Conservation (phyloP, 2,113 vertebrate genomes). For the Etheostoma cragini region DNA sequence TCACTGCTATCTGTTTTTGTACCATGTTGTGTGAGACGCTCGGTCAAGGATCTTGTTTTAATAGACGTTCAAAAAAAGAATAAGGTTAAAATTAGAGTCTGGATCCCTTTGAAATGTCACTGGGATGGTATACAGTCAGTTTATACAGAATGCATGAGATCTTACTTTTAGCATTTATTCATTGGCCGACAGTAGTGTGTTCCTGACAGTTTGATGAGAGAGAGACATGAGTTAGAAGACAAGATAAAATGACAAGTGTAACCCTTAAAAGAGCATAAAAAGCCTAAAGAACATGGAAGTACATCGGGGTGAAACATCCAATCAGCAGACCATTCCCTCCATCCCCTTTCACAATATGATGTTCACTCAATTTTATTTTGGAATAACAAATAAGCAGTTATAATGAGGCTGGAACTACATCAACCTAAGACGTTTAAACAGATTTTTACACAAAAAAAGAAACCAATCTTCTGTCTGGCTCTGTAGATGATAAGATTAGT, state of each 20-base stretch:
- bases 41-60: too few species aligned
- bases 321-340: too few species aligned
- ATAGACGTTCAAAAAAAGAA: too few species aligned
- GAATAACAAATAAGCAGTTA: too few species aligned
- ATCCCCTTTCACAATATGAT: background rate
- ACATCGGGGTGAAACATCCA: background rate
- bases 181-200: background rate
- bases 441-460: background rate
- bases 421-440: background rate
- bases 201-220: background rate
- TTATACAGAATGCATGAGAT: too few species aligned
- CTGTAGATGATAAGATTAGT: constrained; percentile 3
- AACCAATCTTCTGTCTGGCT: background rate
- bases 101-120: background rate
- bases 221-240: background rate
- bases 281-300: too few species aligned
- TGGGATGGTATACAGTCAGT: background rate
- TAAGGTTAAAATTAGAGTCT: background rate
- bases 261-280: background rate
- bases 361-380: background rate
- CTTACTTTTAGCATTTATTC: background rate
- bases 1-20: too few species aligned
- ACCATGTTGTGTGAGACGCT: too few species aligned
- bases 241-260: background rate
- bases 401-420: background rate